These are phyloP conservation scores for Lathamus discolor DNA, from an alignment of 2,113 vertebrate genomes.

Conservation along the genomic window DNA sequence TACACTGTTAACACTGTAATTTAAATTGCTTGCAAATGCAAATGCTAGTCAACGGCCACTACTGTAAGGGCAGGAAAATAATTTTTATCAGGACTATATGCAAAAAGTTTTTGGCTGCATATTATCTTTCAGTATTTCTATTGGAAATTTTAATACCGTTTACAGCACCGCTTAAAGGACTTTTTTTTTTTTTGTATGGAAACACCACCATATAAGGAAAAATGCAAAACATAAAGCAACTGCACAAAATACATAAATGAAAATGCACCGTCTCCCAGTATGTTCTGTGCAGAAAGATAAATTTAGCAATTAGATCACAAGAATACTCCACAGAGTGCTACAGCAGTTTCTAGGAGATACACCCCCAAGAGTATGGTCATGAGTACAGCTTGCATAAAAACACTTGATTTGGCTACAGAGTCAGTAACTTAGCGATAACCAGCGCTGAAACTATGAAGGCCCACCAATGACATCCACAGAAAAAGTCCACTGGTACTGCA, in stretches of 20 bases:
- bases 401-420: neutral
- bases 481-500: neutral
- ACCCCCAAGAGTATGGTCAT: neutral
- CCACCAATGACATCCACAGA: neutral
- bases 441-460: neutral
- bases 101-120: neutral
- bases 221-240: neutral
- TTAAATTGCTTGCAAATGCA: neutral
- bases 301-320: neutral
- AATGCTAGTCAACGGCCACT: neutral
- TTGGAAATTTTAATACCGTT: neutral
- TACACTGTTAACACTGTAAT: neutral
- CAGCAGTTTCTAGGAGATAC: neutral
- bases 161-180: neutral
- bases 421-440: neutral
- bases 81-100: neutral
- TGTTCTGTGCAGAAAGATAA: neutral
- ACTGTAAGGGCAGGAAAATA: neutral
- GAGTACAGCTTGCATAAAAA: neutral
- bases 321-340: neutral
- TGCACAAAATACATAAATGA: neutral
- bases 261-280: neutral
- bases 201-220: neutral
- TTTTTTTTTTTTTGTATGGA: neutral
- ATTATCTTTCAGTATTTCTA: neutral